Conservation (phyloP, 2,888 invertebrate genomes). For the Amphipoea oculea region DNA sequence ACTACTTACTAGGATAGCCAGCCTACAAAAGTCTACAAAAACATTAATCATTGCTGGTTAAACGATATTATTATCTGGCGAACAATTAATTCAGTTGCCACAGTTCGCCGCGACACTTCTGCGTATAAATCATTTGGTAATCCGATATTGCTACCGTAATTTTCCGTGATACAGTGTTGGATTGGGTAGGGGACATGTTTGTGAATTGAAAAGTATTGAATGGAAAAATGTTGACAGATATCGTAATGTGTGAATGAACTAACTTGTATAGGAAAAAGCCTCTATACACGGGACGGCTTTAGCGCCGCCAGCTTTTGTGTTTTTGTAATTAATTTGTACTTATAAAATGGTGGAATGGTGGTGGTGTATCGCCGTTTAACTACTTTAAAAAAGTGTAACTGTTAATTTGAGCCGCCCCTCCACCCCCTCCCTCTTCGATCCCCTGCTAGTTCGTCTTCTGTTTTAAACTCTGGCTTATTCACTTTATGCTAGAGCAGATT, state of each 20-base stretch:
- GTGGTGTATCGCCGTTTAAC: too few relatives aligned
- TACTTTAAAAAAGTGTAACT: background rate
- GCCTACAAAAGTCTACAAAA: constrained; percentile 68
- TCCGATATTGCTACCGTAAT: constrained; percentile 77
- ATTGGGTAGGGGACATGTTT: constrained; percentile 26
- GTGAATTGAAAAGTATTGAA: background rate
- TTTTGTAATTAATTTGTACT: background rate
- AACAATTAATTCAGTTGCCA: constrained; percentile 78
- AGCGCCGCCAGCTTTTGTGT: background rate
- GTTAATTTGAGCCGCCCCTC: too few relatives aligned
- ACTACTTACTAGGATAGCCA: constrained; percentile 41
- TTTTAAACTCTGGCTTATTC: too few relatives aligned
- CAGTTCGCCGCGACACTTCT: constrained; percentile 75
- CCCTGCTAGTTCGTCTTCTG: too few relatives aligned
- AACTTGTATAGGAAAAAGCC: background rate
- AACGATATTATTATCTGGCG: constrained; percentile 76
- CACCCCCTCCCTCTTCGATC: too few relatives aligned
- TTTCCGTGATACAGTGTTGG: constrained; percentile 62
- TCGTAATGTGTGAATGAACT: background rate
- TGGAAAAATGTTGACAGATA: background rate
- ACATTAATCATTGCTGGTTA: constrained; percentile 73
- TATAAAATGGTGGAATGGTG: too few relatives aligned
- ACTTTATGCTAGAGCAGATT: too few relatives aligned
- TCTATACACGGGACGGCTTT: background rate
- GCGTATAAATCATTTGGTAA: constrained; percentile 80